Conservation (phyloP, 1,140 invertebrate species). For the Dreissena polymorpha region DNA sequence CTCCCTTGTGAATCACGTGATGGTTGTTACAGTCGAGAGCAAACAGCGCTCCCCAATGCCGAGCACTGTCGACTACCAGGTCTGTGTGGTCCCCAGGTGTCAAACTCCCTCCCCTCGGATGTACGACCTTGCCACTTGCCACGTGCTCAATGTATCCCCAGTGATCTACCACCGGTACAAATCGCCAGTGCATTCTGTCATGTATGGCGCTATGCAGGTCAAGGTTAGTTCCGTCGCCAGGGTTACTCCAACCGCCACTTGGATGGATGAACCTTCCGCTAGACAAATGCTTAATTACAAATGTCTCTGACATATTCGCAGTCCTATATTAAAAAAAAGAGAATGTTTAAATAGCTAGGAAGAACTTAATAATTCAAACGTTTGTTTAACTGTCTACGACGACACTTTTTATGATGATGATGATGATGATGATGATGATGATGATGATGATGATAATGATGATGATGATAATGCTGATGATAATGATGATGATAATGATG, state of each 20-base stretch:
- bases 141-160: slow-evolving; percentile 22
- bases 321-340: too few relatives aligned
- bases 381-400: too few relatives aligned
- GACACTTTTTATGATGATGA: too few relatives aligned
- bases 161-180: not conserved
- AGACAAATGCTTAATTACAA: slow-evolving; percentile 31
- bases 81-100: not conserved
- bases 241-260: not conserved
- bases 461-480: too few relatives aligned
- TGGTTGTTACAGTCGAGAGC: not conserved
- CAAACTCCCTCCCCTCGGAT: slow-evolving; percentile 5
- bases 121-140: slow-evolving; percentile 9
- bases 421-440: too few relatives aligned
- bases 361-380: too few relatives aligned
- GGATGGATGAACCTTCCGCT: slow-evolving; percentile 19
- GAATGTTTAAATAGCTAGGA: too few relatives aligned
- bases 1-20: slow-evolving; percentile 16
- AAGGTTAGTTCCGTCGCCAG: not conserved
- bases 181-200: slow-evolving; percentile 3
- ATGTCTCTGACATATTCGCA: not conserved
- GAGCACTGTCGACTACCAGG: not conserved
- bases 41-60: slow-evolving; percentile 11
- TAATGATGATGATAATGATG: too few relatives aligned
- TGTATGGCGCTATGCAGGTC: slow-evolving; percentile 9
- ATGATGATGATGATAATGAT: too few relatives aligned